Evolutionary conservation across 2,888 invertebrate genomes (phyloP).

Genomic region (Nomada fucata): DNA sequence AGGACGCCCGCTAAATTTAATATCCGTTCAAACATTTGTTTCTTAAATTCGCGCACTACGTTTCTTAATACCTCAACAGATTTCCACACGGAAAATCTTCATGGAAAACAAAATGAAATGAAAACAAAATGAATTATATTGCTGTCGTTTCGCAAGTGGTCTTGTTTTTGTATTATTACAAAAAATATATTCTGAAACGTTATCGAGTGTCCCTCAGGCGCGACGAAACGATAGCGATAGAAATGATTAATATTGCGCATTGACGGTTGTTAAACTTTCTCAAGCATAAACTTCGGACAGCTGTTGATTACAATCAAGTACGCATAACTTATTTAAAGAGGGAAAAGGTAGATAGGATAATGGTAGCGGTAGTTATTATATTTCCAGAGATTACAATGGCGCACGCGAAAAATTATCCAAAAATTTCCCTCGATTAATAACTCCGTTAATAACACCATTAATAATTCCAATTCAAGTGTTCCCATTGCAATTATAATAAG

Average conservation of each 20-base stretch:
- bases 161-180: neutral
- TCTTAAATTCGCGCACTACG: too few relatives aligned
- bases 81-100: neutral
- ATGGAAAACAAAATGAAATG: neutral
- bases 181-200: slow-evolving; percentile 2
- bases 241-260: neutral
- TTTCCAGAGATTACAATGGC: neutral
- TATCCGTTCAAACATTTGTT: neutral
- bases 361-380: neutral
- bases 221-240: neutral
- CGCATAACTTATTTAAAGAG: neutral
- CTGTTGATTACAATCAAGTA: neutral
- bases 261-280: neutral
- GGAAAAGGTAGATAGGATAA: neutral
- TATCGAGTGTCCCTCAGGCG: neutral
- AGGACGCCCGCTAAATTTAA: slow-evolving; percentile 17
- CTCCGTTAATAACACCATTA: neutral
- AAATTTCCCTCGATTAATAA: slow-evolving; percentile 4
- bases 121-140: neutral
- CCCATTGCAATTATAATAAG: neutral
- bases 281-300: slow-evolving; percentile 3
- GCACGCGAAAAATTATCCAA: slow-evolving; percentile 5
- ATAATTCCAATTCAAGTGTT: slow-evolving; percentile 15
- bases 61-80: neutral
- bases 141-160: neutral